A percentile compares a stretch with the other conserved stretches of the same genome.
Conservation (phyloP, 2,113 vertebrate species). For the Scopus umbretta region DNA sequence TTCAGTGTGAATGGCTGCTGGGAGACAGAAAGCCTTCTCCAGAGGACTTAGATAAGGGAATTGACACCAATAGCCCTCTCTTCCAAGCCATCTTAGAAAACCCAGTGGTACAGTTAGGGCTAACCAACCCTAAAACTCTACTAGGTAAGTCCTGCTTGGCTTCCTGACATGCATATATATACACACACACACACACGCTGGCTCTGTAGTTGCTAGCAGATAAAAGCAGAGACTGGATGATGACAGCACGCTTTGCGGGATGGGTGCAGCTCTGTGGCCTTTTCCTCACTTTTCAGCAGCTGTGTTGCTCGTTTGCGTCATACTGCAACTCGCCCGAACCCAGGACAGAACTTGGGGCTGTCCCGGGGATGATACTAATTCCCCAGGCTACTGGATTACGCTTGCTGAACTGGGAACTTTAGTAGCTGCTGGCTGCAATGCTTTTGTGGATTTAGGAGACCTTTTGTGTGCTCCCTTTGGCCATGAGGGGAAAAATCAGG, state of each 20-base stretch:
- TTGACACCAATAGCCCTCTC: conserved; percentile 90
- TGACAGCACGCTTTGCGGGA: background rate
- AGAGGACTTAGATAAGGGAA: conserved; percentile 93
- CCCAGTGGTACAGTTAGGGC: conserved; percentile 93
- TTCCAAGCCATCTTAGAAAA: conserved; percentile 98
- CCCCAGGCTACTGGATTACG: background rate
- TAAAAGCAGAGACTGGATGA: background rate
- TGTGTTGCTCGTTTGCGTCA: background rate
- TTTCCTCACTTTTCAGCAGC: background rate
- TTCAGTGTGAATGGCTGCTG: conserved; percentile 96
- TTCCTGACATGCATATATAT: no score
- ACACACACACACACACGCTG: no score
- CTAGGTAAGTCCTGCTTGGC: conserved; percentile 76
- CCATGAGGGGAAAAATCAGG: background rate
- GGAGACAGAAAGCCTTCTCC: conserved; percentile 95
- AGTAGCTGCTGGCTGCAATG: conserved; percentile 9
- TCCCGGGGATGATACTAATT: background rate
- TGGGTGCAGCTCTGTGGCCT: background rate
- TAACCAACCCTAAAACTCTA: conserved; percentile 95
- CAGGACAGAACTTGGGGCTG: background rate
- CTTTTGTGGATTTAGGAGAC: conserved; percentile 18
- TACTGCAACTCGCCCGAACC: background rate
- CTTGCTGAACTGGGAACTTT: background rate
- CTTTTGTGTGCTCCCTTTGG: background rate
- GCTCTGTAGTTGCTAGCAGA: background rate